Evolutionary conservation across 1,140 invertebrate genomes (phyloP).

Genomic region (Protaetia brevitarsis): DNA sequence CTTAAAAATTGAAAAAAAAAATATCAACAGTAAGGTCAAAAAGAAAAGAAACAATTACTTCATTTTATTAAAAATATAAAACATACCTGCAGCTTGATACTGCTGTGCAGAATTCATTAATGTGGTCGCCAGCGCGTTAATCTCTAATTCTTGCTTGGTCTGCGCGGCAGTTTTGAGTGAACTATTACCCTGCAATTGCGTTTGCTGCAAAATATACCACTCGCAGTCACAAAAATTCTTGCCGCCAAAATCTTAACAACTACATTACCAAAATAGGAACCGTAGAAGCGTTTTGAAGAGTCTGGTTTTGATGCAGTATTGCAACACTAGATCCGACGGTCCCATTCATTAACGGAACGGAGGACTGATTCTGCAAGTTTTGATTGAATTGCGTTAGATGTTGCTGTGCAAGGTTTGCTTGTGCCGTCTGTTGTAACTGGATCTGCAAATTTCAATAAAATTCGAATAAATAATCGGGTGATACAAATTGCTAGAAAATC

Average conservation of each 20-base stretch:
- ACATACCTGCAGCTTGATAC: slow-evolving; percentile 66
- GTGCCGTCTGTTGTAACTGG: slow-evolving; percentile 28
- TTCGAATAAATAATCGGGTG: neutral
- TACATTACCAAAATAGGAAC: slow-evolving; percentile 56
- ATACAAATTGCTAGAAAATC: too few species aligned
- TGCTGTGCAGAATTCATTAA: slow-evolving; percentile 77
- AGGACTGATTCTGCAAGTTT: slow-evolving; percentile 32
- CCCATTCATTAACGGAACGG: slow-evolving; percentile 34
- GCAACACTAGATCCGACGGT: slow-evolving; percentile 28
- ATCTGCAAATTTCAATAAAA: slow-evolving; percentile 24
- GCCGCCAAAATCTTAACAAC: neutral
- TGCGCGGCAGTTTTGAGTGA: slow-evolving; percentile 32
- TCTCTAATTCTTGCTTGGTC: slow-evolving; percentile 59
- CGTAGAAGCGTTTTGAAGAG: slow-evolving; percentile 51
- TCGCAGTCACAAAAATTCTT: neutral
- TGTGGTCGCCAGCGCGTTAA: slow-evolving; percentile 71
- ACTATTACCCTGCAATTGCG: slow-evolving; percentile 53
- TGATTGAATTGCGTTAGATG: slow-evolving; percentile 36
- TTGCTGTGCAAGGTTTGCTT: slow-evolving; percentile 34
- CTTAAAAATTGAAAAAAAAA: too few species aligned
- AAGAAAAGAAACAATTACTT: too few species aligned
- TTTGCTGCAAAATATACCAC: slow-evolving; percentile 22
- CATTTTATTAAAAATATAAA: too few species aligned
- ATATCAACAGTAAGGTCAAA: too few species aligned
- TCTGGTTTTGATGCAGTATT: slow-evolving; percentile 40